Evolutionary conservation across 2,888 invertebrate genomes (phyloP).

Genomic region (Trypoxylon attenuatum): DNA sequence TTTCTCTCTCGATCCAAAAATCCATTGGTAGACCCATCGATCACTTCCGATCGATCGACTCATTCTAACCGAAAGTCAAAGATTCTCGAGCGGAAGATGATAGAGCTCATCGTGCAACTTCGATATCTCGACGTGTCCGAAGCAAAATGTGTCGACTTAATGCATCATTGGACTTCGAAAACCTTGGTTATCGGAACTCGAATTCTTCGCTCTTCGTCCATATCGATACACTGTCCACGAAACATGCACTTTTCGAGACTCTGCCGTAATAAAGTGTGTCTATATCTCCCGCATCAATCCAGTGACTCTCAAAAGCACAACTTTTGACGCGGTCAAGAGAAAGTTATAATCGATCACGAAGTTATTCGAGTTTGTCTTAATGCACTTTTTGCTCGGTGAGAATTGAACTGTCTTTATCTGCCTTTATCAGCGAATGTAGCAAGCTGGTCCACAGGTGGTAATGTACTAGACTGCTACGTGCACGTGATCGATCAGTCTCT

Average conservation of each 20-base stretch:
- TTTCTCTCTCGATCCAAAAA: too few species aligned
- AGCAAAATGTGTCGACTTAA: constrained; percentile 45
- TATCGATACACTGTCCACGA: not conserved
- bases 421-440: too few species aligned
- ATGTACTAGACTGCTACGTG: too few species aligned
- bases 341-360: not conserved
- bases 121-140: constrained; percentile 47
- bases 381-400: too few species aligned
- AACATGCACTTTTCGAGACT: not conserved
- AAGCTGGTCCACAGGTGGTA: too few species aligned
- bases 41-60: constrained; percentile 52
- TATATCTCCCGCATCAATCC: too few species aligned
- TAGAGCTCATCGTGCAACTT: not conserved
- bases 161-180: constrained; percentile 42
- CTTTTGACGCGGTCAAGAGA: not conserved
- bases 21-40: constrained; percentile 41
- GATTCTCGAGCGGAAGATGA: not conserved
- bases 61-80: constrained; percentile 35
- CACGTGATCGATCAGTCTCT: too few species aligned
- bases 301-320: not conserved
- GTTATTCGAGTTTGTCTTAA: too few species aligned
- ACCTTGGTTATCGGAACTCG: constrained; percentile 23
- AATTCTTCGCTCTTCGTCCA: not conserved
- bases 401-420: too few species aligned
- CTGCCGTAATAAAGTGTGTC: not conserved